Evolutionary conservation across 2,113 vertebrate species (phyloP).

Genomic region (Merops nubicus): DNA sequence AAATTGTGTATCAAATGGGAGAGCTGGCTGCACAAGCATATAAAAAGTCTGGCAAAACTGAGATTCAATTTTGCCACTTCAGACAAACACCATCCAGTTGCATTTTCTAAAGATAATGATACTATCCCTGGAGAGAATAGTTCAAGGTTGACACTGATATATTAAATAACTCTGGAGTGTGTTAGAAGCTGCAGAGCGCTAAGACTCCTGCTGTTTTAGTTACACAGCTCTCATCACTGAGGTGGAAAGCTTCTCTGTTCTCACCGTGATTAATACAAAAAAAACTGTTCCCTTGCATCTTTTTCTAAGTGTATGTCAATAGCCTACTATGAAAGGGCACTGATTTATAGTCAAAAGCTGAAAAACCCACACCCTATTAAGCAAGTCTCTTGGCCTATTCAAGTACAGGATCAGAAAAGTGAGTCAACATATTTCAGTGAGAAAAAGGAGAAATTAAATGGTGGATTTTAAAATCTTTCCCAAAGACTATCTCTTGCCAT

Average conservation of each 20-base stretch:
- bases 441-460: background rate
- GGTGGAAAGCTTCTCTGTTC: conserved; percentile 14
- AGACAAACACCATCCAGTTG: background rate
- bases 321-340: background rate
- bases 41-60: background rate
- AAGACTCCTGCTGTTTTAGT: conserved; percentile 27
- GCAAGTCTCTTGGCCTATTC: background rate
- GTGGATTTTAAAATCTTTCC: background rate
- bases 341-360: background rate
- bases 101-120: background rate
- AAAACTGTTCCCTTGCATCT: background rate
- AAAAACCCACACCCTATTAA: background rate
- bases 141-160: conserved; percentile 29
- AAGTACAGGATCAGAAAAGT: background rate
- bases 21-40: background rate
- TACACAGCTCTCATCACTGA: background rate
- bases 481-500: background rate
- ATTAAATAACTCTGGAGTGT: background rate
- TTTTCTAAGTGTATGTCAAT: background rate
- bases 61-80: background rate
- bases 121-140: background rate
- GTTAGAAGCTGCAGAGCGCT: background rate
- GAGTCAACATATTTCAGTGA: background rate
- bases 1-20: background rate
- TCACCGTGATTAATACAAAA: conserved; percentile 12